Conservation (phyloP, 2,797 vertebrate species). For the Eleutherodactylus coqui region DNA sequence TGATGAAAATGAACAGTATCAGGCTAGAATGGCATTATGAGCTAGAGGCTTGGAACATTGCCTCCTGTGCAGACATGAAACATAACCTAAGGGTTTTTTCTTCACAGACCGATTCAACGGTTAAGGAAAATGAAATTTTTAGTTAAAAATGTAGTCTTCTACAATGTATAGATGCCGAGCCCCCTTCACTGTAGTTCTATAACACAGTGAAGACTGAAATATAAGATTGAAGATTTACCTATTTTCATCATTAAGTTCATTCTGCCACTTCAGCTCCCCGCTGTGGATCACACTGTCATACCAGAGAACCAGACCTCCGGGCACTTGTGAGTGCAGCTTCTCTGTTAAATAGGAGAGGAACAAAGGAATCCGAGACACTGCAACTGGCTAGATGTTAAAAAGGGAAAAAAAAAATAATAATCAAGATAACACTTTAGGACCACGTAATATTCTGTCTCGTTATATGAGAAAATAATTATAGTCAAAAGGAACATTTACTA, state of each 20-base stretch:
- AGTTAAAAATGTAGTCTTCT: too few species aligned
- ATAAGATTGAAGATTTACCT: conserved; percentile 73
- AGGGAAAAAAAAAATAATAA: background rate
- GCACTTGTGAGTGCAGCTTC: conserved; percentile 78
- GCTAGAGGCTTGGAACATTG: too few species aligned
- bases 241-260: conserved; percentile 87
- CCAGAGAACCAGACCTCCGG: conserved; percentile 87
- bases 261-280: conserved; percentile 88
- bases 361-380: conserved; percentile 75
- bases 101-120: too few species aligned
- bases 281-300: conserved; percentile 87
- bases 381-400: conserved; percentile 64
- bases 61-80: too few species aligned
- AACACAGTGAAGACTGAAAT: too few species aligned
- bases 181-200: too few species aligned
- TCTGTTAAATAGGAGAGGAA: conserved; percentile 86
- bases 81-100: too few species aligned
- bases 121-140: too few species aligned
- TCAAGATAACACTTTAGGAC: background rate
- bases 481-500: background rate
- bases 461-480: background rate
- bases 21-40: too few species aligned
- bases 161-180: too few species aligned
- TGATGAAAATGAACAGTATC: too few species aligned
- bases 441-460: background rate